Base-by-base conservation (phyloP, 2,797 vertebrate species). In the Clarias platycephalus region DNA sequence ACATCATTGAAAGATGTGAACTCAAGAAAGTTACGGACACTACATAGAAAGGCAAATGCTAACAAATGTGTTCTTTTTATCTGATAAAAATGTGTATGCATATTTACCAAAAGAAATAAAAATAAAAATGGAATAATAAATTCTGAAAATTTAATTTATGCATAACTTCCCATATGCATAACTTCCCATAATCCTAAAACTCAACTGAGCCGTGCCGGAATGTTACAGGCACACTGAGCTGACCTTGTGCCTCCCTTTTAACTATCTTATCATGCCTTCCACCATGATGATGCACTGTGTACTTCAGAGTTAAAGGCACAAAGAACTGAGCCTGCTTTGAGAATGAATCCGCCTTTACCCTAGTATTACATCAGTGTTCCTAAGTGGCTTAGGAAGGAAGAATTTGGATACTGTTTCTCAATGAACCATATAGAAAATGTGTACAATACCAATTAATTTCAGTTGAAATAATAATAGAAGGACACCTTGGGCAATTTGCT, bases 401-500 rank as follows among this genome's bases (percentile, higher is more conserved):
- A n/a, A 70, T 72, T 53, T 68, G 18, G 2, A 37, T 7, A 20
- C 57, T 7, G 6, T 20, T 10, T 12, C 22, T 53, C 0, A 15
- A 53, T 8, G 15, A 12, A 18, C 44, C 24, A 55, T 2, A 1
- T 4, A 44, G 70, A 26, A 72, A 49, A 16, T 16, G 13, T 74
- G 2, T 28, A 57, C 0, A 76, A 76, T 53, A 58, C 12, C 5
- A 37, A n/a, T 16, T n/a, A 5, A 62, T 40, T 31, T 57, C 3
- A 76, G 72, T 31, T 20, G 44, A 74, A 53, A n/a, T 26, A 2
- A 58, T 20, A 28, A 58, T 53, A 76, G 57, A 53, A 53, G 66
- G 12, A 7, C 63, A 78, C 88, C 82, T 86, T 40, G n/a, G 34
- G 13, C 83, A 57, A 85, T 26, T 20, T 76, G 89, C 87, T 89